Conservation (phyloP, 2,113 vertebrate genomes). For the Oceanodroma tethys region DNA sequence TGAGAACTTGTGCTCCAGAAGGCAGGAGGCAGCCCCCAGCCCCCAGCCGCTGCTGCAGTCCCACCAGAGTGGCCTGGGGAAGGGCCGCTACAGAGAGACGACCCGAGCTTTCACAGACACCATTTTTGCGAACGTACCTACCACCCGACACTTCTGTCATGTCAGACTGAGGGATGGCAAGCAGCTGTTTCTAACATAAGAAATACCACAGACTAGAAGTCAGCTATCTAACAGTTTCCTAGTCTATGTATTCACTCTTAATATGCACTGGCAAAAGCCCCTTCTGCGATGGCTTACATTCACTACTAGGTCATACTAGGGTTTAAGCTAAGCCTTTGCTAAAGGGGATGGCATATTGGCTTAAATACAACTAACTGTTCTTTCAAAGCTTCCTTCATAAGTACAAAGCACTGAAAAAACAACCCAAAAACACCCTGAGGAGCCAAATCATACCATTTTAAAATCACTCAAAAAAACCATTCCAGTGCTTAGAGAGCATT, state of each 20-base stretch:
- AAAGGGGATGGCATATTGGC: background rate
- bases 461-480: background rate
- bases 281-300: background rate
- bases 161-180: background rate
- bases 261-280: background rate
- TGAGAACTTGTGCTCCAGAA: background rate
- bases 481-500: background rate
- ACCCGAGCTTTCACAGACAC: background rate
- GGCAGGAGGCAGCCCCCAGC: background rate
- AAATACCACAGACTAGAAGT: background rate
- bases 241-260: background rate
- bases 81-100: accelerated
- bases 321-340: background rate
- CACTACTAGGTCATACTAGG: background rate
- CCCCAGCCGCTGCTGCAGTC: background rate
- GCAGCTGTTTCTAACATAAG: background rate
- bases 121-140: background rate
- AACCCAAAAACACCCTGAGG: background rate
- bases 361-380: background rate
- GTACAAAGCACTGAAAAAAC: background rate
- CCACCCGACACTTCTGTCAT: background rate
- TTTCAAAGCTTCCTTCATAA: background rate
- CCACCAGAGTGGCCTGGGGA: background rate
- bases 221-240: background rate
- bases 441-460: background rate